These are phyloP conservation scores for Pogoniulus pusillus DNA, from an alignment of 2,797 vertebrate genomes.

Conservation along the genomic window DNA sequence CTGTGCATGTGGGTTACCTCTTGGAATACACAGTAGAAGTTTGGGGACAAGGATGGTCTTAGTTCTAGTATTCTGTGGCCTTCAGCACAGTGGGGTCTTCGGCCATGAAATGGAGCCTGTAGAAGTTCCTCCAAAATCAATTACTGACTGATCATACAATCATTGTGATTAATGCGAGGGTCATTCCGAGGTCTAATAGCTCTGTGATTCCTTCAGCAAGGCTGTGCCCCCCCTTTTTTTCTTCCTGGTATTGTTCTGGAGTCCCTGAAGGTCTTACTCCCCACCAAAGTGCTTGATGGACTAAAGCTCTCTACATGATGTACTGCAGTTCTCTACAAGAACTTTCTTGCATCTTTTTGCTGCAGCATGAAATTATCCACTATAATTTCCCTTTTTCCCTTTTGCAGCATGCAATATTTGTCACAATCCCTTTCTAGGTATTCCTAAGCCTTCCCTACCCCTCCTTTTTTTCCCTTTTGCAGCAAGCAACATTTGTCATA, in stretches of 20 bases:
- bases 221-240: background rate
- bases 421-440: no score
- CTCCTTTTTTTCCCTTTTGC: no score
- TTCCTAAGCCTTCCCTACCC: no score
- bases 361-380: background rate
- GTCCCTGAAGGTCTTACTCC: background rate
- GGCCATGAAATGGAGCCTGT: background rate
- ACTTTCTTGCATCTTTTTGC: background rate
- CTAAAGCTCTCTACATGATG: no score
- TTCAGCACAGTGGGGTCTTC: background rate
- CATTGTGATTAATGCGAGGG: background rate
- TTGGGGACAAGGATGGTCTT: background rate
- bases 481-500: no score
- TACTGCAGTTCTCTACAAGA: background rate
- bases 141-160: no score
- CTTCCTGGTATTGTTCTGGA: background rate
- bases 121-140: background rate
- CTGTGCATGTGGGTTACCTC: background rate
- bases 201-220: background rate
- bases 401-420: no score
- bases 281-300: background rate
- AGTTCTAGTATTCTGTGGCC: background rate
- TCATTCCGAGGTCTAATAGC: background rate
- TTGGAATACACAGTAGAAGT: fast-evolving
- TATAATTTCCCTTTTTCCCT: no score